phyloP scores from a whole-genome alignment of 2,888 invertebrate species.

The Pseudanteris insignis region DNA sequence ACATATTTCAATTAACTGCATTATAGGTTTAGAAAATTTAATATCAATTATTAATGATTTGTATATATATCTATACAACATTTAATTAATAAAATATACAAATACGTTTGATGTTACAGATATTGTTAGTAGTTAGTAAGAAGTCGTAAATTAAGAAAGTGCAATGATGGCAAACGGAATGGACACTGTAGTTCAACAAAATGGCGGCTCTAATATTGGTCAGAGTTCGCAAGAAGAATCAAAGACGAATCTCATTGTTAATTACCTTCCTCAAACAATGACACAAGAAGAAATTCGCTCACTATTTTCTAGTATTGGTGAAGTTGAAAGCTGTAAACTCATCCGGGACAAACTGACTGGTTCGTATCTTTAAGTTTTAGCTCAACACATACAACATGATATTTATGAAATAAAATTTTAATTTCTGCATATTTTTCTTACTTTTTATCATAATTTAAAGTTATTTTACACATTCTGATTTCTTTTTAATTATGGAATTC shows the following conservation, averaged over 20 bases:
- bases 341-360: conserved; percentile 98
- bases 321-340: conserved; percentile 98
- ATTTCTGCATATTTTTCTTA: no score
- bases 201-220: conserved; percentile 77
- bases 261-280: conserved; percentile 99
- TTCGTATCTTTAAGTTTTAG: no score
- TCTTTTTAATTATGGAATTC: not conserved
- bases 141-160: conserved; percentile 55
- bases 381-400: no score
- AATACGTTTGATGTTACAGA: conserved; percentile 53
- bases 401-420: not conserved
- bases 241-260: conserved; percentile 98
- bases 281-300: conserved; percentile 98
- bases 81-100: conserved; percentile 8
- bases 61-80: no score
- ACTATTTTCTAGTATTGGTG: conserved; percentile 97
- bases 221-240: conserved; percentile 80
- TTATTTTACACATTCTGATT: no score
- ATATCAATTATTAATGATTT: no score
- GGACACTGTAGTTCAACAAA: conserved; percentile 82
- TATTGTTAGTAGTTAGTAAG: conserved; percentile 62
- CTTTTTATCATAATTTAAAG: no score
- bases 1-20: no score
- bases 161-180: conserved; percentile 85
- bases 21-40: no score